Evolutionary conservation across 2,113 vertebrate species (phyloP).

Genomic region (Hypomesus transpacificus): DNA sequence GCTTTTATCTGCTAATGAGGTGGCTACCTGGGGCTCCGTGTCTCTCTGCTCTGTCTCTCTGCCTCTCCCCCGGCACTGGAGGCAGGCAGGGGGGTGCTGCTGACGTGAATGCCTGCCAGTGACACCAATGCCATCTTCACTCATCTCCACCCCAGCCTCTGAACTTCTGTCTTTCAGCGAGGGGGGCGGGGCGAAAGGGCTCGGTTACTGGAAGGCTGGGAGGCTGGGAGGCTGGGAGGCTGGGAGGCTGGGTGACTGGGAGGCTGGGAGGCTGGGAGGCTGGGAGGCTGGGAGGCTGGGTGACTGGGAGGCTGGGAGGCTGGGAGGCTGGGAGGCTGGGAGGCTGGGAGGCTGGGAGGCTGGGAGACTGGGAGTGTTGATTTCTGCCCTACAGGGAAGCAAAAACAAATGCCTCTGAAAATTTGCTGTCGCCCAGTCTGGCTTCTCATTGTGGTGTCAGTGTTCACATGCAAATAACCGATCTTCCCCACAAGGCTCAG

Average conservation of each 20-base stretch:
- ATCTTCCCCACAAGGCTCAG: conserved; percentile 30
- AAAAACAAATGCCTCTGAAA: conserved; percentile 52
- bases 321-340: background rate
- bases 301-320: background rate
- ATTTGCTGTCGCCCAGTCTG: conserved; percentile 59
- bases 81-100: conserved; percentile 16
- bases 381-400: conserved; percentile 42
- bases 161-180: background rate
- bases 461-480: conserved; percentile 68
- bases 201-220: conserved; percentile 24
- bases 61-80: conserved; percentile 33
- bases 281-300: background rate
- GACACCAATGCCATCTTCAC: conserved; percentile 68
- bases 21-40: conserved; percentile 66
- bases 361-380: background rate
- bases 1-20: conserved; percentile 77
- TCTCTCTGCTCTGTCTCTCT: conserved; percentile 40
- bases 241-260: conserved; percentile 3
- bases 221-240: background rate
- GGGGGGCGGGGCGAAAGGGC: background rate
- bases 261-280: conserved; percentile 10
- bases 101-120: conserved; percentile 53
- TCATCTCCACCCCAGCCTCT: conserved; percentile 38
- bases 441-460: conserved; percentile 60
- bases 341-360: conserved; percentile 3